Conservation (phyloP, 2,888 invertebrate species). For the Pheosia gnoma region DNA sequence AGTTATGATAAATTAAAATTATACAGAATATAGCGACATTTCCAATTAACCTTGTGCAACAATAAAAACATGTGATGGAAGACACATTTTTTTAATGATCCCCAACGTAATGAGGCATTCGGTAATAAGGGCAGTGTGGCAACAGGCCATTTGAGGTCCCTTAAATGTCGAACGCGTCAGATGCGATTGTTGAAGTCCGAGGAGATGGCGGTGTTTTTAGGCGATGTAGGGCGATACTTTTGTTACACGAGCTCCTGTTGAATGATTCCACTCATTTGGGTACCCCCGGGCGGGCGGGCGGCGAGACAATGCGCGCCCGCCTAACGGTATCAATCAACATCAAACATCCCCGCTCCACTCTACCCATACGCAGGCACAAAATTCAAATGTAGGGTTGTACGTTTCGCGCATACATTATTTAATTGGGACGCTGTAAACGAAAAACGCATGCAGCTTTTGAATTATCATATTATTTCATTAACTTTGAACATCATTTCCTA, state of each 20-base stretch:
- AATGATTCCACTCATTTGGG: conserved; percentile 82
- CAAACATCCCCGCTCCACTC: conserved; percentile 72
- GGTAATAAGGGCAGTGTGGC: conserved; percentile 56
- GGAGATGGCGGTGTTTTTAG: conserved; percentile 33
- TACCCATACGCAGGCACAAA: conserved; percentile 33
- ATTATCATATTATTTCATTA: background rate
- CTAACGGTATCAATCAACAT: conserved; percentile 85
- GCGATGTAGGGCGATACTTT: conserved; percentile 59
- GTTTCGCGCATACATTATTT: conserved; percentile 42
- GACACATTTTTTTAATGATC: too few relatives aligned
- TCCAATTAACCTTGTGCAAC: too few relatives aligned
- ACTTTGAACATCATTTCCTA: background rate
- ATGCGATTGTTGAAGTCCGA: conserved; percentile 46
- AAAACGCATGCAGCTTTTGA: conserved; percentile 8
- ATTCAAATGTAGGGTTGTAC: conserved; percentile 61
- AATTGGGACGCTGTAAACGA: conserved; percentile 25
- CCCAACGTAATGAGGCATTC: conserved; percentile 15
- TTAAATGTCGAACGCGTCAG: conserved; percentile 45
- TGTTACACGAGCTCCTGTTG: conserved; percentile 77
- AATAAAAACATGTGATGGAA: too few relatives aligned
- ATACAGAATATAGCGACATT: too few relatives aligned
- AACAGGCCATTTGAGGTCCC: conserved; percentile 14
- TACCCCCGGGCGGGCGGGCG: conserved; percentile 68
- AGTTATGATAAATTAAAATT: too few relatives aligned
- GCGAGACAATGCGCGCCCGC: conserved; percentile 77